These are phyloP conservation scores for Butorides virescens DNA, from an alignment of 2,113 vertebrate genomes.

Conservation along the genomic window DNA sequence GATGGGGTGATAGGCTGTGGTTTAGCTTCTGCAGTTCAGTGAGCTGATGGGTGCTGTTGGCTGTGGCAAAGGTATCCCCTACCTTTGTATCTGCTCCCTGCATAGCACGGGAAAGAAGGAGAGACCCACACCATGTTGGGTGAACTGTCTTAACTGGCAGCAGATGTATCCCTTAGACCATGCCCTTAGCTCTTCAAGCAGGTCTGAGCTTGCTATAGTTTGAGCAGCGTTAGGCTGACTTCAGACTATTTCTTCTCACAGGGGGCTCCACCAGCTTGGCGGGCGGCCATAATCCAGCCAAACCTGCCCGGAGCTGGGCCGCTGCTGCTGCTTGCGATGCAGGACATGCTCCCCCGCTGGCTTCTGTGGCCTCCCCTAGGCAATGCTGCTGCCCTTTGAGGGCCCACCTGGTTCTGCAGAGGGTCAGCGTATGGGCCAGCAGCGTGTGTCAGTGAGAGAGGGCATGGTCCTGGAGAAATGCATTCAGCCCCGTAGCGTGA, in stretches of 20 bases:
- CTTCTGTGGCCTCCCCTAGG: neutral
- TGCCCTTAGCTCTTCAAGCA: neutral
- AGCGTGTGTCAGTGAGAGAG: neutral
- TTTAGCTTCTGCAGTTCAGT: neutral
- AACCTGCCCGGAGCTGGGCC: neutral
- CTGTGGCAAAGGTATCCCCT: no score
- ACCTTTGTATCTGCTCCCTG: neutral
- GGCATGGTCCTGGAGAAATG: neutral
- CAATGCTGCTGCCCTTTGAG: neutral
- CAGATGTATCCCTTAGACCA: neutral
- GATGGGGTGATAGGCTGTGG: neutral
- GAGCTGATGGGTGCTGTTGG: neutral
- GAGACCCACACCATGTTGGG: neutral
- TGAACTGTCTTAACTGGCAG: neutral
- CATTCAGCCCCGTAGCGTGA: fast-evolving
- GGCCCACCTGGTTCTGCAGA: neutral
- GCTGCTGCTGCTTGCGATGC: neutral
- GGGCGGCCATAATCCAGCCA: neutral
- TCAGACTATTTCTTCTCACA: neutral
- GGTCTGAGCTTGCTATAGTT: neutral
- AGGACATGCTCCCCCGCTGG: fast-evolving
- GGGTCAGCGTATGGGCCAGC: no score
- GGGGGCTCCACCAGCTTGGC: neutral
- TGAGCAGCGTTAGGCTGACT: neutral
- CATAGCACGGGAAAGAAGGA: fast-evolving